Evolutionary conservation across 2,797 vertebrate species (phyloP).

Genomic region (Peromyscus eremicus): DNA sequence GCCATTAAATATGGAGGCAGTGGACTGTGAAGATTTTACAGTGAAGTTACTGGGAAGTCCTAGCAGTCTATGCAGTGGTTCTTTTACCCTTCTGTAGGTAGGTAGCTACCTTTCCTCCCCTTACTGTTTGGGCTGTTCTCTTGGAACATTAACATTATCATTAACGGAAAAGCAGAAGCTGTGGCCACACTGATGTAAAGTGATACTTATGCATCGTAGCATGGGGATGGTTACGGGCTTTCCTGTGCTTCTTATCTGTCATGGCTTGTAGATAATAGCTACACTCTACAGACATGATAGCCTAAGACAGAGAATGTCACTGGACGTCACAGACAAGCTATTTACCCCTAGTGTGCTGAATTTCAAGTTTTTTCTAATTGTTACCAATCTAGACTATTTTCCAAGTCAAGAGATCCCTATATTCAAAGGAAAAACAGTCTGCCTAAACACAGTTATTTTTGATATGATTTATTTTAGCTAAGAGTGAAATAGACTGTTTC

Average conservation of each 20-base stretch:
- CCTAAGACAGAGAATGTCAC: constrained; percentile 73
- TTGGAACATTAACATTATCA: constrained; percentile 76
- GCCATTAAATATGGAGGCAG: neutral
- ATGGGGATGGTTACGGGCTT: constrained; percentile 82
- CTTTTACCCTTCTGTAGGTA: constrained; percentile 77
- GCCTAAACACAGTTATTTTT: neutral
- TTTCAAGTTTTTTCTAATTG: constrained; percentile 69
- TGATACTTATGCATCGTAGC: constrained; percentile 79
- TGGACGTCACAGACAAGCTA: constrained; percentile 52
- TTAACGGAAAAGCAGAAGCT: constrained; percentile 82
- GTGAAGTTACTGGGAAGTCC: constrained; percentile 79
- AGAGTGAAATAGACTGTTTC: neutral
- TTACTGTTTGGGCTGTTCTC: constrained; percentile 75
- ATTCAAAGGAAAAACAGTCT: neutral
- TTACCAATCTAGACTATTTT: constrained; percentile 19
- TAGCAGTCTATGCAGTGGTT: constrained; percentile 72
- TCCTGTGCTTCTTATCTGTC: constrained; percentile 81
- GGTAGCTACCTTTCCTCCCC: constrained; percentile 77
- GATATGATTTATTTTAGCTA: constrained; percentile 49
- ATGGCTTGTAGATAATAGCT: constrained; percentile 74
- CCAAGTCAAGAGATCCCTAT: neutral
- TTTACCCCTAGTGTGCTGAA: neutral
- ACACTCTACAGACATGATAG: constrained; percentile 73
- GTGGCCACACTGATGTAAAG: constrained; percentile 74
- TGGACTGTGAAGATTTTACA: neutral